Evolutionary conservation across 2,113 vertebrate genomes (phyloP).

Genomic region (Tupaia chinensis): DNA sequence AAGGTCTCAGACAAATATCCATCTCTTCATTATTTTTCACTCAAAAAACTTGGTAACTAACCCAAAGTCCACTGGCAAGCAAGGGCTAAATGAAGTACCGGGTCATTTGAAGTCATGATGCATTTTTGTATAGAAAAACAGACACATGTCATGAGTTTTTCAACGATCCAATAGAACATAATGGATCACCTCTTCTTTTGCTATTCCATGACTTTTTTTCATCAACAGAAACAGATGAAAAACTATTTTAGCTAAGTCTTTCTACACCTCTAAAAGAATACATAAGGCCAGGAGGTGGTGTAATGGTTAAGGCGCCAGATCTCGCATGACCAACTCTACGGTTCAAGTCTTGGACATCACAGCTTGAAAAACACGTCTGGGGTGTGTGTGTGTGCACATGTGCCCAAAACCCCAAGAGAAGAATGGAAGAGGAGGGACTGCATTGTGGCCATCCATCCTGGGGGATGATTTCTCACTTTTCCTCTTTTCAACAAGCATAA

Average conservation of each 20-base stretch:
- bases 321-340: too few species aligned
- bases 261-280: not conserved
- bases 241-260: not conserved
- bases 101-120: too few species aligned
- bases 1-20: not conserved
- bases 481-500: too few species aligned
- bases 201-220: slow-evolving; percentile 21
- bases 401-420: too few species aligned
- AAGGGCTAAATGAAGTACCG: not conserved
- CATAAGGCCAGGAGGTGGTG: not conserved
- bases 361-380: too few species aligned
- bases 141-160: too few species aligned
- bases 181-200: not conserved
- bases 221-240: not conserved
- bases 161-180: not conserved
- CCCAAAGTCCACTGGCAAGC: not conserved
- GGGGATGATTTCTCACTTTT: too few species aligned
- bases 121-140: too few species aligned
- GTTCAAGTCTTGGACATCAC: too few species aligned
- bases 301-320: too few species aligned
- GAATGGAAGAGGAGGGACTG: too few species aligned
- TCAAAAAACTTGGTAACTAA: not conserved
- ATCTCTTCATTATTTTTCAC: not conserved
- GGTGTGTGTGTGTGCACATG: not conserved
- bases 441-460: too few species aligned